Conservation (phyloP, 2,888 invertebrate species). For the Gymnoscelis rufifasciata region DNA sequence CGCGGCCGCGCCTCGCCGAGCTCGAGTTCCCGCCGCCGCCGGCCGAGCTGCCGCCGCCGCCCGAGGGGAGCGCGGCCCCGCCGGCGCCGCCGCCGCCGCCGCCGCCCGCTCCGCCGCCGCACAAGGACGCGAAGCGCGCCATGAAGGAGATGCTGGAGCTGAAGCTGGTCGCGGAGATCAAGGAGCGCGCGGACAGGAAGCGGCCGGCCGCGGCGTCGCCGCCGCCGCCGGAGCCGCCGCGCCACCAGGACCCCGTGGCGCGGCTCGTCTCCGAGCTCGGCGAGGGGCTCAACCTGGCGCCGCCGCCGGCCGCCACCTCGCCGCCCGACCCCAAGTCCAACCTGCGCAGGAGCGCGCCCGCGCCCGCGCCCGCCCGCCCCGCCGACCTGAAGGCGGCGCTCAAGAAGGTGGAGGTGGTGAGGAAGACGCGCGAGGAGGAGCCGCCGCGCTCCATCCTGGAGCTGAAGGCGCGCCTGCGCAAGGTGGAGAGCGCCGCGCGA, state of each 20-base stretch:
- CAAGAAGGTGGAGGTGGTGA: slow-evolving; percentile 54
- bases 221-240: slow-evolving; percentile 51
- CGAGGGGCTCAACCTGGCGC: slow-evolving; percentile 86
- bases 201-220: slow-evolving; percentile 69
- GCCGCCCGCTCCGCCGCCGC: slow-evolving; percentile 90
- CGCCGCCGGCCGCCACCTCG: slow-evolving; percentile 47
- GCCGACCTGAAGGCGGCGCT: slow-evolving; percentile 83
- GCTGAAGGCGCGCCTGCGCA: slow-evolving; percentile 89
- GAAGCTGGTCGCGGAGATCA: slow-evolving; percentile 90
- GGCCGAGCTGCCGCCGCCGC: slow-evolving; percentile 87
- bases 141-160: slow-evolving; percentile 91
- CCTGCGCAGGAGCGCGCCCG: slow-evolving; percentile 56
- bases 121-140: slow-evolving; percentile 69
- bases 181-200: slow-evolving; percentile 85
- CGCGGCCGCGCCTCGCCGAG: slow-evolving; percentile 87
- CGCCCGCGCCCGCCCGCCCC: slow-evolving; percentile 12
- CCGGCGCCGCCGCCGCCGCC: slow-evolving; percentile 74
- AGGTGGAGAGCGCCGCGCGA: slow-evolving; percentile 81
- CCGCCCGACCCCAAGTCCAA: slow-evolving; percentile 73
- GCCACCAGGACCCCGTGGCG: slow-evolving; percentile 84
- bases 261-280: slow-evolving; percentile 91
- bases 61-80: slow-evolving; percentile 68
- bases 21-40: slow-evolving; percentile 94
- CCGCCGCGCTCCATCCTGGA: slow-evolving; percentile 85
- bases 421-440: slow-evolving; percentile 64